These are phyloP conservation scores for Agriopis leucophaearia DNA, from an alignment of 2,888 invertebrate species.

Conservation along the genomic window DNA sequence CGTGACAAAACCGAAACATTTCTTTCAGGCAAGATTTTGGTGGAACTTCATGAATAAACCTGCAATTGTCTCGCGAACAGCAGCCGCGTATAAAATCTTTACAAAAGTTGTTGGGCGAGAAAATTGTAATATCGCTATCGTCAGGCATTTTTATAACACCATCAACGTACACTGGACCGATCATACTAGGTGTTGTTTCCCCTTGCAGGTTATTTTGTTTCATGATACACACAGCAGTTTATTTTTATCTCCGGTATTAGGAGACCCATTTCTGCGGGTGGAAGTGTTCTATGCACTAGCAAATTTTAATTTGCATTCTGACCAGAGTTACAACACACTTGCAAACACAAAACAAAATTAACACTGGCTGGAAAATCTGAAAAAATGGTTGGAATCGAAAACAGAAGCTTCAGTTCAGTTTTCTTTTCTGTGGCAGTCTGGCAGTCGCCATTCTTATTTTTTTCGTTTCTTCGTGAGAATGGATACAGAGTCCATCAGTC, in stretches of 20 bases:
- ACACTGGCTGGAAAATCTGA: too few species aligned
- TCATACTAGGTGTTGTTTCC: constrained; percentile 50
- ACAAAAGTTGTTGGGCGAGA: constrained; percentile 68
- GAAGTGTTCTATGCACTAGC: background rate
- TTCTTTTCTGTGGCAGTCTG: too few species aligned
- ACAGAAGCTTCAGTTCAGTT: too few species aligned
- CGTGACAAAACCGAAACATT: constrained; percentile 85
- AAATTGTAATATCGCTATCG: constrained; percentile 59
- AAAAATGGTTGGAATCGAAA: too few species aligned
- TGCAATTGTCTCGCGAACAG: constrained; percentile 85
- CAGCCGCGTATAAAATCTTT: constrained; percentile 82
- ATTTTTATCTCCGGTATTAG: background rate
- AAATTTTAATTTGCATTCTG: background rate
- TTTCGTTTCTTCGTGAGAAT: too few species aligned
- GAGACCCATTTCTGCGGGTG: background rate
- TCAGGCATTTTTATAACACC: constrained; percentile 63
- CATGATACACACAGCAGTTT: background rate
- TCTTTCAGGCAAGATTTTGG: constrained; percentile 70
- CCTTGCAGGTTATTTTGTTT: constrained; percentile 4
- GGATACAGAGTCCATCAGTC: too few species aligned
- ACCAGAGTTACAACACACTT: background rate
- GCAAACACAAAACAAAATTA: background rate
- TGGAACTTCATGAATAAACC: constrained; percentile 76
- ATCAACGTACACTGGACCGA: constrained; percentile 53
- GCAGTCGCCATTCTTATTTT: constrained; percentile 1